Evolutionary conservation across 1,140 invertebrate species (phyloP), one percentile per base, ranked within the genome.

Genomic region (Drosophila suzukii): DNA sequence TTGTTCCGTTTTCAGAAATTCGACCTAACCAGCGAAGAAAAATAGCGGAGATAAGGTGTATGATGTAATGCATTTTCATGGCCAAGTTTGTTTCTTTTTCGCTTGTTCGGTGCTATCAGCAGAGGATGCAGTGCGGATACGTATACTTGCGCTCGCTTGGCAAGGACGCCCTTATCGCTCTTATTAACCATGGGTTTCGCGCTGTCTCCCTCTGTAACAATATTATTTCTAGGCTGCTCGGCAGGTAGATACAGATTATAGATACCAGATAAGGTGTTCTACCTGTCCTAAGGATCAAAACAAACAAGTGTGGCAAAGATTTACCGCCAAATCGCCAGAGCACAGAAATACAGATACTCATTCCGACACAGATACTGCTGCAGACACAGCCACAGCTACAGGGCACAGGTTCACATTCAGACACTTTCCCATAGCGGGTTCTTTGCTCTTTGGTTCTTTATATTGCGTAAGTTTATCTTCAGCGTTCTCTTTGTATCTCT

Each of bases 391-490:
- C 27, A 60, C 12, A 41, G 49, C 4, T 27, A 44, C 56, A 47
- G 8, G 8, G 10, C 32, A 34, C 49, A 44, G 43, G 43, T 32
- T 15, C 54, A 59, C 12, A 34, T 59, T 38, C 43, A 55, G 34
- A 56, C 41, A 41, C 36, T 39, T 38, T 24, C 13, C 12, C 54
- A 56, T 38, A 41, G 38, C 53, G 50, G 60, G 51, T 60, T 59
- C 67, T 81, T 24, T 71, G 46, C 63, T 67, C 65, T 67, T 67
- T 56, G 62, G 77, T 44, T 62, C 60, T 47, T 75, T 78, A 53
- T 63, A 54, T 86, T 88, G 83, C 83, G 84, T 88, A 88, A 88
- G 79, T 83, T 86, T 88, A 80, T 89, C 83, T 83, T 61, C 68
- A 59, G 50, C 67, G 60, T 66, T 49, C 46, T 50, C 57, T 70